phyloP scores from a whole-genome alignment of 1,140 invertebrate species.

The Trachelipus rathkii region DNA sequence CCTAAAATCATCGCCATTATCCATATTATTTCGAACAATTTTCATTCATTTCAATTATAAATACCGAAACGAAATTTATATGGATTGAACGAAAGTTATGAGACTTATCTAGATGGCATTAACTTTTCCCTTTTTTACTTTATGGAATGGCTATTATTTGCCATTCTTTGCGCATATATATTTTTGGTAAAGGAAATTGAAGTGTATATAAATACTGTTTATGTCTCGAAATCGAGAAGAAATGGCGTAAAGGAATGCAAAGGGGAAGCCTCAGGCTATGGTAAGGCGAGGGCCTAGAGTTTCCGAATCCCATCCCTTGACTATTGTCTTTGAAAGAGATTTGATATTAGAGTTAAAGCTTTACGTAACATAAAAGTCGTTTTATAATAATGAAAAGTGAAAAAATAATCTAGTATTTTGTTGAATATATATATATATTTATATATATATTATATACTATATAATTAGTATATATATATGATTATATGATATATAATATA shows the following conservation, averaged over 20 bases:
- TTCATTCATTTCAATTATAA: too few species aligned
- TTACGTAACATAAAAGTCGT: not conserved
- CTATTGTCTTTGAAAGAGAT: not conserved
- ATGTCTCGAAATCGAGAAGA: not conserved
- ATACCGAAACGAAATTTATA: not conserved
- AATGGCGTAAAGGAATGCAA: not conserved
- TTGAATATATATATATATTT: not conserved
- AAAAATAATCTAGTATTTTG: not conserved
- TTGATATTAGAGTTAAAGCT: not conserved
- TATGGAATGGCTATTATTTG: not conserved
- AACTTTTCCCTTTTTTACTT: not conserved
- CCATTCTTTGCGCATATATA: not conserved
- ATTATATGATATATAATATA: not conserved
- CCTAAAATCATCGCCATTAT: slow-evolving; percentile 4
- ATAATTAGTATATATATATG: slow-evolving; percentile 9
- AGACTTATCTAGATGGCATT: not conserved
- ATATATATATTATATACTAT: slow-evolving; percentile 11
- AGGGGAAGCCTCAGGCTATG: not conserved
- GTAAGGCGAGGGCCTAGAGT: not conserved
- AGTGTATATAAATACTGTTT: not conserved
- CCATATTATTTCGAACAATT: not conserved
- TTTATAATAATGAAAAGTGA: slow-evolving; percentile 12
- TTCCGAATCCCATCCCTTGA: not conserved
- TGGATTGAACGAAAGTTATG: not conserved
- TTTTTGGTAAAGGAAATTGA: not conserved